A percentile compares a stretch with the other conserved stretches of the same genome.
Evolutionary conservation across 2,888 invertebrate genomes (phyloP).

Genomic region (Saturnia pavonia): DNA sequence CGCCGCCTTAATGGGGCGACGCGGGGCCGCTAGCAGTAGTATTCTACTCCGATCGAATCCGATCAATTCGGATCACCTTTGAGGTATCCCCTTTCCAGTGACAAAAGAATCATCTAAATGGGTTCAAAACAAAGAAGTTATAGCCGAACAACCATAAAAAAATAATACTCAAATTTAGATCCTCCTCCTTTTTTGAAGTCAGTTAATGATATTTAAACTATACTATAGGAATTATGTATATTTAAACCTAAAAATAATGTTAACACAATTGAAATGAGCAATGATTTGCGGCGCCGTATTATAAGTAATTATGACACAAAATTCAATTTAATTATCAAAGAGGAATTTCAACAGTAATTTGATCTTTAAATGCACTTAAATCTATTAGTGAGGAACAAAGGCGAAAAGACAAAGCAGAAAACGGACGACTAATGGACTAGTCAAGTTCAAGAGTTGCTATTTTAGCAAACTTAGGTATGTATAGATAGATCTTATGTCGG

Average conservation of each 20-base stretch:
- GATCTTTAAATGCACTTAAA: conserved; percentile 10
- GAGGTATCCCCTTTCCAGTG: too few relatives aligned
- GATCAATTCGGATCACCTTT: too few relatives aligned
- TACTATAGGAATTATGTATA: background rate
- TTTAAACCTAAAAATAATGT: background rate
- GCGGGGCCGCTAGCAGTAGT: too few relatives aligned
- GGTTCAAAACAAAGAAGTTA: too few relatives aligned
- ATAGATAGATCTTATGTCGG: background rate
- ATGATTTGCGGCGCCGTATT: background rate
- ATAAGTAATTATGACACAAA: background rate
- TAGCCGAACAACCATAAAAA: too few relatives aligned
- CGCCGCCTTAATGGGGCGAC: too few relatives aligned
- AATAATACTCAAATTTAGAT: too few relatives aligned
- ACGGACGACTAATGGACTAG: conserved; percentile 14
- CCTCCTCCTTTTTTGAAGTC: too few relatives aligned
- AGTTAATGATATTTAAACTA: too few relatives aligned
- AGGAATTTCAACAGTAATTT: background rate
- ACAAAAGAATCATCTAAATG: too few relatives aligned
- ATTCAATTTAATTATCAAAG: background rate
- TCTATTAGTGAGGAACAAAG: conserved; percentile 2
- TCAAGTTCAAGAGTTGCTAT: conserved; percentile 7
- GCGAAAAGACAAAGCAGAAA: conserved; percentile 9
- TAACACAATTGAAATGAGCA: background rate
- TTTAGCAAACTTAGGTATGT: background rate
- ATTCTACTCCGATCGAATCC: too few relatives aligned